Evolutionary conservation across 2,113 vertebrate species (phyloP).

Genomic region (Noctilio leporinus): DNA sequence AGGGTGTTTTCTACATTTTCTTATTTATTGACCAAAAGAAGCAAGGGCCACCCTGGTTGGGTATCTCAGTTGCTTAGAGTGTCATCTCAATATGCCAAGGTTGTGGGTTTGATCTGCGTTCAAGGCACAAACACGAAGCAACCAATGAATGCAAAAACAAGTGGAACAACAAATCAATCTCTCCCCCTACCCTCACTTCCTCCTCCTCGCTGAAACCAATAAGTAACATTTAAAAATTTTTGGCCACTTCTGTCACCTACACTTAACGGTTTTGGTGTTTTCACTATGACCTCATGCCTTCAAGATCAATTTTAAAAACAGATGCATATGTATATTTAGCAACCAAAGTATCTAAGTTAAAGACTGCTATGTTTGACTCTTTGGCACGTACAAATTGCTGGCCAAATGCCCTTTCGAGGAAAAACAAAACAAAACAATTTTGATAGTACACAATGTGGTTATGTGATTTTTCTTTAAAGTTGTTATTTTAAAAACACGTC

Average conservation of each 20-base stretch:
- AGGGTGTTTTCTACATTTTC: not conserved
- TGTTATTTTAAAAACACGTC: not conserved
- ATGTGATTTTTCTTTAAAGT: not conserved
- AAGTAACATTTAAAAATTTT: too few species aligned
- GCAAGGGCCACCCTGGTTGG: not conserved
- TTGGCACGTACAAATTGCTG: not conserved
- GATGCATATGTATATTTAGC: not conserved
- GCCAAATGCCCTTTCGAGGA: conserved; percentile 1
- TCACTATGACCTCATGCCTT: not conserved
- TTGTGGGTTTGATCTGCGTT: too few species aligned
- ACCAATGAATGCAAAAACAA: too few species aligned
- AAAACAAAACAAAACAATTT: not conserved
- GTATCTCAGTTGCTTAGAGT: too few species aligned
- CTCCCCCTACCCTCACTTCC: too few species aligned
- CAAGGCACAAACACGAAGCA: too few species aligned
- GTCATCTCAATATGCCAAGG: too few species aligned
- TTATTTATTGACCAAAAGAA: not conserved
- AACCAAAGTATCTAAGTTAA: not conserved
- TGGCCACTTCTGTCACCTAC: not conserved
- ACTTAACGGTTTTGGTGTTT: not conserved
- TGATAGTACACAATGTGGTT: not conserved
- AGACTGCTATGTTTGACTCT: not conserved
- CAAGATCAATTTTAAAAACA: not conserved
- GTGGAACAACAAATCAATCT: too few species aligned
- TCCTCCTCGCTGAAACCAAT: too few species aligned